Evolutionary conservation across 2,888 invertebrate genomes (phyloP), one percentile per base, ranked within the genome.

Genomic region (Ormyrus pomaceus): DNA sequence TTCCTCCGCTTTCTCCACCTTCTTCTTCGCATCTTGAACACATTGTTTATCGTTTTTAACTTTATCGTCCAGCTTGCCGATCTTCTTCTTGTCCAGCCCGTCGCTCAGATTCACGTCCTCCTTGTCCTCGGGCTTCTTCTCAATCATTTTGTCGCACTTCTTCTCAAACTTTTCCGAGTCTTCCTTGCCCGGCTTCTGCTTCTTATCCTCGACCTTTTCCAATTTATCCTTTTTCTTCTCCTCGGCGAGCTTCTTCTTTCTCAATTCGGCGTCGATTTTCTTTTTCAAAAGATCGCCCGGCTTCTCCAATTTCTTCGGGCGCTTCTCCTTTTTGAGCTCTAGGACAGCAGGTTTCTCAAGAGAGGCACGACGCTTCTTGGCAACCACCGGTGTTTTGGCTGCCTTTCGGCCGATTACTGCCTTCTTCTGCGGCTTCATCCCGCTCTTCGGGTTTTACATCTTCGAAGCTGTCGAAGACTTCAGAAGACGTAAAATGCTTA

Each of bases 381-480:
- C 88, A 83, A 88, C 85, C 81, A 86, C 84, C 80, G 89, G 85
- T 86, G 88, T 87, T 86, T 88, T 90, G 85, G 89, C 87, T 86
- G 89, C 90, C 89, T 90, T 91, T 81, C 86, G 86, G 88, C 77
- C 56, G 86, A 87, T 87, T 77, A 86, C 85, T 83, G 88, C 89
- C 90, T 91, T 90, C 86, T 90, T 91, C 86, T 90, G 90, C 86
- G 90, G 89, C 89, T 90, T 91, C 91, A 91, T 91, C 86, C 85
- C 87, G 83, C 84, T 45, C 68, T 19, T 81, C 81, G 83, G 83
- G 82, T 83, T 87, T 90, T 87, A 89, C 90, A 89, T 90, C 85
- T 89, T 89, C 83, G 82, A 70, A 81, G 79, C 82, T 76, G 81
- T 72, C 72, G 65, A 58, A 50, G 58, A 79, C 50, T 61, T 77